Evolutionary conservation across 2,888 invertebrate genomes (phyloP).

Genomic region (Dusona sp.): DNA sequence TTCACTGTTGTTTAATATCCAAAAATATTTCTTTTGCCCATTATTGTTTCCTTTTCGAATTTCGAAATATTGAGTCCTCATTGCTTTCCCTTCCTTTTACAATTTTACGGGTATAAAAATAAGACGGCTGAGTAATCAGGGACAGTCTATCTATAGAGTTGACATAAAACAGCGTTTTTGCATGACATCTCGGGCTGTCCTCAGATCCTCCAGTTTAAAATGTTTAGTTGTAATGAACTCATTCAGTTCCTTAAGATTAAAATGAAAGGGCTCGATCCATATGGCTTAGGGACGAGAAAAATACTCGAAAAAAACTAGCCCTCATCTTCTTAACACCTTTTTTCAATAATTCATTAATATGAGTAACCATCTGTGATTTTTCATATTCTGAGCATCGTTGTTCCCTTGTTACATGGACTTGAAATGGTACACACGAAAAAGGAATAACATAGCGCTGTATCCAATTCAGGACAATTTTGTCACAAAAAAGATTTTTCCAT

Average conservation of each 20-base stretch:
- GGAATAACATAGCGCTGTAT: slow-evolving; percentile 42
- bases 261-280: not conserved
- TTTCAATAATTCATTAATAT: not conserved
- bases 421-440: not conserved
- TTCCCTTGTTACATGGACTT: slow-evolving; percentile 13
- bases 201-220: slow-evolving; percentile 45
- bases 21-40: no score
- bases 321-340: slow-evolving; percentile 17
- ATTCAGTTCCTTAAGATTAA: slow-evolving; percentile 30
- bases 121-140: no score
- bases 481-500: slow-evolving; percentile 45
- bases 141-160: no score
- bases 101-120: no score
- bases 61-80: no score
- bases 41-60: no score
- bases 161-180: slow-evolving; percentile 16
- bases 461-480: slow-evolving; percentile 47
- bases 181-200: slow-evolving; percentile 26
- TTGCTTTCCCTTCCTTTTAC: no score
- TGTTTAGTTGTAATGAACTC: slow-evolving; percentile 30
- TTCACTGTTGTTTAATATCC: no score
- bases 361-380: not conserved
- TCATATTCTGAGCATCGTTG: slow-evolving; percentile 33
- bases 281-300: slow-evolving; percentile 14
- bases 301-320: slow-evolving; percentile 11